Percentiles rank a stretch among this genome's conserved stretches.
phyloP scores from a whole-genome alignment of 2,888 invertebrate species.

The Dryomyza anilis region DNA sequence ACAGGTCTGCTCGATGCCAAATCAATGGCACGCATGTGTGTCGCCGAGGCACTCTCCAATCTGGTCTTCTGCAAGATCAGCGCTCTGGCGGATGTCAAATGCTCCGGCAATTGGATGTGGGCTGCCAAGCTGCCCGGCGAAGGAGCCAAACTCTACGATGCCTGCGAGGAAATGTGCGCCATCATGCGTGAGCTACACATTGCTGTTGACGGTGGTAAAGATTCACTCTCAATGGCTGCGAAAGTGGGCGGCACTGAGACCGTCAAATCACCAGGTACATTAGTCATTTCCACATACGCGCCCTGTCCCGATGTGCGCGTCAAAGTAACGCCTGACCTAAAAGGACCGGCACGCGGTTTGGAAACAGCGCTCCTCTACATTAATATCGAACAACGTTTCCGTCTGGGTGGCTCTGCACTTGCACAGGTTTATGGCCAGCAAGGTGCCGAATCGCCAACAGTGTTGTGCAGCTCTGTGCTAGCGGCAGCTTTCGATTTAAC shows the following conservation, averaged over 20 bases:
- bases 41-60: conserved; percentile 93
- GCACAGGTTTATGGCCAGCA: conserved; percentile 89
- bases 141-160: conserved; percentile 84
- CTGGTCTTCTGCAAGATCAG: conserved; percentile 77
- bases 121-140: conserved; percentile 93
- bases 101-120: conserved; percentile 99
- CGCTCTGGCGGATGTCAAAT: conserved; percentile 85
- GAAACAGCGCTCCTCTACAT: conserved; percentile 77
- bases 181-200: conserved; percentile 82
- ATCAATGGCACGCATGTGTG: conserved; percentile 91
- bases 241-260: conserved; percentile 71
- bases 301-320: conserved; percentile 89
- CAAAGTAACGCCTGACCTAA: conserved; percentile 89
- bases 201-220: conserved; percentile 96
- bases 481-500: conserved; percentile 80
- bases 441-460: conserved; percentile 80
- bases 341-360: conserved; percentile 66
- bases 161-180: conserved; percentile 86
- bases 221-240: conserved; percentile 97
- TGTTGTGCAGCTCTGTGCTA: conserved; percentile 73
- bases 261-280: conserved; percentile 82
- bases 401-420: conserved; percentile 90
- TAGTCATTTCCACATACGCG: conserved; percentile 96
- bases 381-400: conserved; percentile 75
- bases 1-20: conserved; percentile 69